Conservation (phyloP, 1,140 invertebrate genomes). For the Trichogramma pretiosum region DNA sequence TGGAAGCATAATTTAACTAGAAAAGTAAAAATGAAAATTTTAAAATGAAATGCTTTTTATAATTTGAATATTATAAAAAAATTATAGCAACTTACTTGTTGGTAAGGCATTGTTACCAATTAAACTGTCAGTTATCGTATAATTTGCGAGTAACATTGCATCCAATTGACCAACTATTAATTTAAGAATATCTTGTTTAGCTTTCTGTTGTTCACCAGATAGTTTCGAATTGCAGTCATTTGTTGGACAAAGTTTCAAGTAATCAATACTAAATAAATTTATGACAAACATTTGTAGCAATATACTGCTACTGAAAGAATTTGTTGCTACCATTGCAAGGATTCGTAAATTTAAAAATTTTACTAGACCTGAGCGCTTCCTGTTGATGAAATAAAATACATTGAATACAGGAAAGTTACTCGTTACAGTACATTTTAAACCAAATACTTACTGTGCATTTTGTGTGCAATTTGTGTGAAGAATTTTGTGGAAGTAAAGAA, state of each 20-base stretch:
- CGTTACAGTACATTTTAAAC: no score
- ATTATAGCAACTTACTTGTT: conserved; percentile 45
- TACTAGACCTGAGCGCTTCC: no score
- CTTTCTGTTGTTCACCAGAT: conserved; percentile 49
- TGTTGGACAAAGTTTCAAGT: no score
- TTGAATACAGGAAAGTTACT: no score
- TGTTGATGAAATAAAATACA: no score
- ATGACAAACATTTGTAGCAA: conserved; percentile 69
- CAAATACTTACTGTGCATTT: no score
- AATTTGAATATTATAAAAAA: not conserved
- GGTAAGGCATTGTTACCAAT: conserved; percentile 64
- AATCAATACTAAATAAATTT: conserved; percentile 47
- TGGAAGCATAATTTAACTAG: conserved; percentile 66
- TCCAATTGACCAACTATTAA: conserved; percentile 60
- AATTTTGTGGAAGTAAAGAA: no score
- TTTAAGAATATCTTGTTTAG: conserved; percentile 52
- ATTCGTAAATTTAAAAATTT: no score
- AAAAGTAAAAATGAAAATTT: conserved; percentile 21
- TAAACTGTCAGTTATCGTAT: conserved; percentile 55
- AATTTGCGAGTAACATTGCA: conserved; percentile 62
- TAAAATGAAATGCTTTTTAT: not conserved
- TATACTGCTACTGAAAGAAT: conserved; percentile 65
- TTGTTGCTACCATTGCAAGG: conserved; percentile 65
- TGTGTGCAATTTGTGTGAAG: no score
- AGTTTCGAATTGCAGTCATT: no score